These are phyloP conservation scores for Phenganax stokvisi DNA, from an alignment of 92 coral and sea anemone species.

Conservation along the genomic window DNA sequence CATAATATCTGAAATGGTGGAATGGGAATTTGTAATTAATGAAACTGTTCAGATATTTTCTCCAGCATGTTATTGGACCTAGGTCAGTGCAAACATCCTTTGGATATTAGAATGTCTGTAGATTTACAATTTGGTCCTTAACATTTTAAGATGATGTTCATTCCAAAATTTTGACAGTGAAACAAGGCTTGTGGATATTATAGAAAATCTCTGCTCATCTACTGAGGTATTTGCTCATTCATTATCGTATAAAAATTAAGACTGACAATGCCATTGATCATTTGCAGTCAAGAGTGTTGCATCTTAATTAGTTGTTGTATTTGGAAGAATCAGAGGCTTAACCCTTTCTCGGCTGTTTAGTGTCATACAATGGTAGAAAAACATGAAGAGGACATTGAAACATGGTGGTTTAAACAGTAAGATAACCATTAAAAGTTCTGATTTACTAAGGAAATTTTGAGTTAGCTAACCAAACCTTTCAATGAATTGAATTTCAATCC, in stretches of 20 bases:
- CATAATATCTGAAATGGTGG: neutral
- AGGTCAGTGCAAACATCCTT: too few relatives aligned
- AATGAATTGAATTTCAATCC: neutral
- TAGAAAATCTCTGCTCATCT: constrained; percentile 85
- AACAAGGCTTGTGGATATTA: constrained; percentile 93
- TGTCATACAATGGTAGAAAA: constrained; percentile 96
- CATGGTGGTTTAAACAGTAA: constrained; percentile 96
- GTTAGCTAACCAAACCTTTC: neutral
- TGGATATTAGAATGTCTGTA: too few relatives aligned
- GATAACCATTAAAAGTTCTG: neutral
- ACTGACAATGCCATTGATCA: too few relatives aligned
- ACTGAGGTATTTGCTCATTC: constrained; percentile 55
- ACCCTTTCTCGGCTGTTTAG: constrained; percentile 28
- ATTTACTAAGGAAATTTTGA: neutral
- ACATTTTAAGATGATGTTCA: neutral
- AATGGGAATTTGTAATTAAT: neutral
- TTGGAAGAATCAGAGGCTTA: too few relatives aligned
- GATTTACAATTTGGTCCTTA: too few relatives aligned
- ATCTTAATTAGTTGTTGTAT: too few relatives aligned
- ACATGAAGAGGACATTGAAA: constrained; percentile 81
- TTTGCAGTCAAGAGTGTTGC: too few relatives aligned
- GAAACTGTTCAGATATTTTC: neutral
- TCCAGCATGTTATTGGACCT: too few relatives aligned
- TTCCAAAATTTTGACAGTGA: constrained; percentile 52
- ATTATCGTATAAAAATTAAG: too few relatives aligned